Percentiles rank a stretch among this genome's conserved stretches.
Evolutionary conservation across 2,888 invertebrate genomes (phyloP).

Genomic region (Cetonia aurata): DNA sequence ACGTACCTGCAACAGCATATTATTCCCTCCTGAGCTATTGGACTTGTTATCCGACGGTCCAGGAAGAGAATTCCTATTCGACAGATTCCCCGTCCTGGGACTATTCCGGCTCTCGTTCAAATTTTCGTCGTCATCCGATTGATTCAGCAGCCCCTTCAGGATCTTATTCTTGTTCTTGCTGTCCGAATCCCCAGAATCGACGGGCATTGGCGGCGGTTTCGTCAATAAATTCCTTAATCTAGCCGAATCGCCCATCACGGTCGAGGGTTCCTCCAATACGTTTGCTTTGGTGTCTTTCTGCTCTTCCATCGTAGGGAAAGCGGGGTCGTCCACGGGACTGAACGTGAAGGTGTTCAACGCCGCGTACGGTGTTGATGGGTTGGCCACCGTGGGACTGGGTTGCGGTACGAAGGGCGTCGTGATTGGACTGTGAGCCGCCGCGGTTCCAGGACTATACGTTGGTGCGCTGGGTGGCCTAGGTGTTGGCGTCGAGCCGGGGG

Average conservation of each 20-base stretch:
- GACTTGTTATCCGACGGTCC: constrained; percentile 63
- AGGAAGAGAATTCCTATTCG: constrained; percentile 64
- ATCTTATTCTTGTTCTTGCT: constrained; percentile 69
- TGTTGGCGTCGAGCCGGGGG: constrained; percentile 75
- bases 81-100: constrained; percentile 58
- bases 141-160: constrained; percentile 75
- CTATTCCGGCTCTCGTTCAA: constrained; percentile 66
- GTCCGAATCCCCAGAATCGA: constrained; percentile 60
- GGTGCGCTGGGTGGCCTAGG: constrained; percentile 71
- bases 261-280: constrained; percentile 63
- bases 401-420: constrained; percentile 66
- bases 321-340: constrained; percentile 72
- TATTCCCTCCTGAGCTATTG: constrained; percentile 62
- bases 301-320: constrained; percentile 65
- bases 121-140: constrained; percentile 74
- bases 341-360: constrained; percentile 70
- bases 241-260: constrained; percentile 67
- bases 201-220: constrained; percentile 62
- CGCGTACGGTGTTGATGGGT: constrained; percentile 62
- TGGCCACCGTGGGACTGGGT: constrained; percentile 67
- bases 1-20: constrained; percentile 76
- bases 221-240: constrained; percentile 74
- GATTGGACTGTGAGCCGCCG: constrained; percentile 64
- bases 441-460: constrained; percentile 63
- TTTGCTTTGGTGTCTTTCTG: constrained; percentile 67